Evolutionary conservation across 2,113 vertebrate species (phyloP).

Genomic region (Xiphophorus couchianus): DNA sequence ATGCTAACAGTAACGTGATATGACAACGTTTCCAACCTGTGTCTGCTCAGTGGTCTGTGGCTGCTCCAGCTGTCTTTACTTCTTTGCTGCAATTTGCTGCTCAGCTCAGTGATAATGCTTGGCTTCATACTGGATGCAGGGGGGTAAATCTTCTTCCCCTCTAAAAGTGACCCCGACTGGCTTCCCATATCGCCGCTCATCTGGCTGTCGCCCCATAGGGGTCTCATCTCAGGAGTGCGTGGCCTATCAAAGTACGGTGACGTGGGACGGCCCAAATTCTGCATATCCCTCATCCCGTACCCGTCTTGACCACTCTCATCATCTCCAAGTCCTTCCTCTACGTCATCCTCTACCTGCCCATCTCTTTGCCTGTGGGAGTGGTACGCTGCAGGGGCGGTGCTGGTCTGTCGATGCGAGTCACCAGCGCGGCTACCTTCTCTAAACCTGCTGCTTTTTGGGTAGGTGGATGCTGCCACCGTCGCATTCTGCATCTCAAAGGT

Average conservation of each 20-base stretch:
- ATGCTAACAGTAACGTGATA: not conserved
- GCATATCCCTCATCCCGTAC: constrained; percentile 68
- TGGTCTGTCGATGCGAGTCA: constrained; percentile 77
- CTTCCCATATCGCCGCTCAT: constrained; percentile 52
- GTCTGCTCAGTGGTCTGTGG: constrained; percentile 80
- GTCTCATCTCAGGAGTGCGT: constrained; percentile 80
- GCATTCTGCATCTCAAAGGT: constrained; percentile 86
- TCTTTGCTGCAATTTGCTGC: constrained; percentile 91
- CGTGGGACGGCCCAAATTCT: constrained; percentile 75
- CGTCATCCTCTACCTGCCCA: constrained; percentile 70
- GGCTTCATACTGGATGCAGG: constrained; percentile 87
- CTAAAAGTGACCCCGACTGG: constrained; percentile 65
- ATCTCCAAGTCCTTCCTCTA: constrained; percentile 57
- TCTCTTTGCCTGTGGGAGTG: constrained; percentile 75
- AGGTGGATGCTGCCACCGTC: constrained; percentile 76
- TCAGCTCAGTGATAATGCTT: constrained; percentile 92
- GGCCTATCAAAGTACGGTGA: constrained; percentile 80
- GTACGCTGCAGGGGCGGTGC: constrained; percentile 75
- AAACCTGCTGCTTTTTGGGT: constrained; percentile 77
- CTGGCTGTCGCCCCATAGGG: constrained; percentile 77
- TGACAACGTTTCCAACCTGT: constrained; percentile 75
- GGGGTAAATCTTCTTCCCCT: constrained; percentile 81
- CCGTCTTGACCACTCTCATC: constrained; percentile 66
- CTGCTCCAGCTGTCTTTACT: constrained; percentile 79
- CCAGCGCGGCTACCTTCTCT: constrained; percentile 71